phyloP scores from a whole-genome alignment of 2,797 vertebrate species.

The Pteropus rufus region DNA sequence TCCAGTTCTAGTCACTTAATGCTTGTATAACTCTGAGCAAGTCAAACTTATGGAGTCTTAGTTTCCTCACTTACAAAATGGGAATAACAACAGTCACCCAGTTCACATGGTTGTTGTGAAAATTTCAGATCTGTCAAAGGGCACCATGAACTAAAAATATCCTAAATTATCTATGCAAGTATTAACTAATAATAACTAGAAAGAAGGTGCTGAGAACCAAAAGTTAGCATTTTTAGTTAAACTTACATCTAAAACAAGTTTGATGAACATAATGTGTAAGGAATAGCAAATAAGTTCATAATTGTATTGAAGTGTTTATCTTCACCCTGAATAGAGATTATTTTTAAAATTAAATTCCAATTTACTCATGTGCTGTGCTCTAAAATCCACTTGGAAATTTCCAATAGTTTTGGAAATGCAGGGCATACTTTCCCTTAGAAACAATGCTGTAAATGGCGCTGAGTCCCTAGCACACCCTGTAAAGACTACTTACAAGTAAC shows the following conservation, averaged over 20 bases:
- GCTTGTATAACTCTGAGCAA: neutral
- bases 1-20: neutral
- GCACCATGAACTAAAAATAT: neutral
- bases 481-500: neutral
- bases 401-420: neutral
- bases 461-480: neutral
- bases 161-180: neutral
- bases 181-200: neutral
- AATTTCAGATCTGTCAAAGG: neutral
- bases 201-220: neutral
- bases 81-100: neutral
- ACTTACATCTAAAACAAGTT: neutral
- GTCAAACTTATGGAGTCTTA: neutral
- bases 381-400: constrained; percentile 15
- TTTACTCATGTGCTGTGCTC: neutral
- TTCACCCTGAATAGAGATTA: neutral
- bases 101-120: neutral
- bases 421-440: neutral
- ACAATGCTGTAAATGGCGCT: neutral
- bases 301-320: neutral
- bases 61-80: neutral
- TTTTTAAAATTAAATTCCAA: constrained; percentile 45
- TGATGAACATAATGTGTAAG: neutral
- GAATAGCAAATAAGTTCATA: constrained; percentile 2
- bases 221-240: constrained; percentile 27